Evolutionary conservation across 2,113 vertebrate species (phyloP), one percentile per base, ranked within the genome.

Genomic region (Chunga burmeisteri): DNA sequence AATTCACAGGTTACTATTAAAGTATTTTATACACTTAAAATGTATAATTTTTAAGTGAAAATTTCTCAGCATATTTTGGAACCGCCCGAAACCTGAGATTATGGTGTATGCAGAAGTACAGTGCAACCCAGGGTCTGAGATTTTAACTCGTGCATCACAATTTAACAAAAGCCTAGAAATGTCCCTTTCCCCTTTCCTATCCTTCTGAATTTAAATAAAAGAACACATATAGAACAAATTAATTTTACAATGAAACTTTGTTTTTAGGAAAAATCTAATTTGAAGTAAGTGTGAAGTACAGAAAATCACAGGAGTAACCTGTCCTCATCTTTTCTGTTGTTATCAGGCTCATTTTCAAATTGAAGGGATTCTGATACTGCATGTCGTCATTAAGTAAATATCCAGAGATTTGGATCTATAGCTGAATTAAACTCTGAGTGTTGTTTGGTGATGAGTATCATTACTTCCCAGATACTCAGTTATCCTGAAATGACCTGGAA

Each of bases 401-500:
- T 58, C 26, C 46, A 65, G 63, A 80, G 62, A 66, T 95, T 93
- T 55, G 70, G 40, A 79, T 92, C 53, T 80, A 16, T 34, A 81
- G 71, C n/a, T 65, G 87, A 94, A 82, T 92, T 97, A 90, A 96
- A 88, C 9, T 74, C 81, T 34, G 7, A 85, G 79, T 74, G 63
- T 47, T 92, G 72, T 84, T 87, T 86, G 27, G 80, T 81, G 92
- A 84, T 67, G 65, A 47, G 30, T 68, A 88, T 71, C 61, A 53
- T 65, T 93, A 53, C 94, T 96, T 95, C 68, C 84, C 8, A 4
- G 62, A 36, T 74, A 63, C 79, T 72, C 86, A 6, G 79, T 59
- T 98, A 93, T 97, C 97, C 98, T 97, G 97, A 97, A 97, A 95
- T 97, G 95, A 97, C 98, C 97, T 95, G 68, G 86, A 59, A 68